Evolutionary conservation across 2,888 invertebrate species (phyloP).

Genomic region (Eupithecia subfuscata): DNA sequence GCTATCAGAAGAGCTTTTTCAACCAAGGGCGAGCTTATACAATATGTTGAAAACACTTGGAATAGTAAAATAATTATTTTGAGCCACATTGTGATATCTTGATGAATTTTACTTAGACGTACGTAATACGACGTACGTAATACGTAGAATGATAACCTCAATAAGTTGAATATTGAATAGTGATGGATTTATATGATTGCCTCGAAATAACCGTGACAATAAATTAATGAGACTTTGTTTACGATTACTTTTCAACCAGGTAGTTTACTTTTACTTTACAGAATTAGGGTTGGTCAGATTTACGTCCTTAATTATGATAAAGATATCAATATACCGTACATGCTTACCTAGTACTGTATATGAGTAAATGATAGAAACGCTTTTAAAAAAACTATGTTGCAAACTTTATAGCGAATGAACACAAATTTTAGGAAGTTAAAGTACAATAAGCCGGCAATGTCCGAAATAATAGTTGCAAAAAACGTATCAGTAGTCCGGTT

Average conservation of each 20-base stretch:
- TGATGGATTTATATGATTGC: background rate
- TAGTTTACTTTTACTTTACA: conserved; percentile 1
- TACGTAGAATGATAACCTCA: background rate
- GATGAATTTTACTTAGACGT: background rate
- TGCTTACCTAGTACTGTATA: background rate
- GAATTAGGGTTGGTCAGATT: background rate
- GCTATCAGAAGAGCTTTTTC: conserved; percentile 52
- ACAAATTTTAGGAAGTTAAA: background rate
- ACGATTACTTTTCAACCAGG: background rate
- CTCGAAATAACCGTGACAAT: background rate
- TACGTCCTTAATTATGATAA: too few relatives aligned
- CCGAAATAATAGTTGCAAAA: too few relatives aligned
- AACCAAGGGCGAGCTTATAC: conserved; percentile 31
- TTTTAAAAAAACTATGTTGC: too few relatives aligned
- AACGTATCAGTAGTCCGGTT: too few relatives aligned
- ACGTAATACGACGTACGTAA: too few relatives aligned
- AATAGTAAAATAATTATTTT: background rate
- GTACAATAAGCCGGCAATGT: too few relatives aligned
- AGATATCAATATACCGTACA: too few relatives aligned
- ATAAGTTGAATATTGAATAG: background rate
- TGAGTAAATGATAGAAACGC: background rate
- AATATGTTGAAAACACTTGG: background rate
- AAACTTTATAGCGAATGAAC: background rate
- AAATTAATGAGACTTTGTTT: background rate
- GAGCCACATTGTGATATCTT: conserved; percentile 9